Conservation (phyloP, 2,888 invertebrate genomes). For the Dicranocentrus wangi region DNA sequence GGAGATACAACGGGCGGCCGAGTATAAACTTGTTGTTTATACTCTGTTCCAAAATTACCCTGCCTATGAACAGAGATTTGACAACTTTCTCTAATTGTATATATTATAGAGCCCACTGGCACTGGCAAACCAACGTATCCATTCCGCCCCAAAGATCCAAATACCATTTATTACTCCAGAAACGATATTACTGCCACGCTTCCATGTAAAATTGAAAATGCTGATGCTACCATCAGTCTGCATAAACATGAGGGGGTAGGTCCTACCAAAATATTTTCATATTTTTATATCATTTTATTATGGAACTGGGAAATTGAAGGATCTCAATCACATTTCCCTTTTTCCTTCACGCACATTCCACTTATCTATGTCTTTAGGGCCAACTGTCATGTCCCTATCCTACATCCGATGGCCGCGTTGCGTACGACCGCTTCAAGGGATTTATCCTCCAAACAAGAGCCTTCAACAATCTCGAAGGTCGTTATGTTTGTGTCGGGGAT, state of each 20-base stretch:
- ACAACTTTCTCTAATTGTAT: too few species aligned
- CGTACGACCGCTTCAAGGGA: conserved; percentile 40
- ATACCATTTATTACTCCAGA: conserved; percentile 43
- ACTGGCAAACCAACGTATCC: conserved; percentile 45
- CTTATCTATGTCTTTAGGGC: conserved; percentile 30
- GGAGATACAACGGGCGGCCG: too few species aligned
- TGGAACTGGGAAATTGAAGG: too few species aligned
- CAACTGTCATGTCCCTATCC: conserved; percentile 41
- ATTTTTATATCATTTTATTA: not conserved
- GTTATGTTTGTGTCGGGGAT: conserved; percentile 56
- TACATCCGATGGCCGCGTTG: conserved; percentile 27
- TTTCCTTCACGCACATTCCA: too few species aligned
- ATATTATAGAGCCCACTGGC: conserved; percentile 20
- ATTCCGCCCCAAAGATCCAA: conserved; percentile 42
- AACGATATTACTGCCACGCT: conserved; percentile 26
- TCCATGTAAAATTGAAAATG: conserved; percentile 55
- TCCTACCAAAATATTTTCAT: not conserved
- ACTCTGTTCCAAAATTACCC: too few species aligned
- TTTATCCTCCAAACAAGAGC: conserved; percentile 30
- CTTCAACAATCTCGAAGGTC: conserved; percentile 38
- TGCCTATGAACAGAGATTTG: too few species aligned
- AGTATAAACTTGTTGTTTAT: too few species aligned
- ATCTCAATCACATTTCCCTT: too few species aligned
- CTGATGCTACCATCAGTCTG: conserved; percentile 44
- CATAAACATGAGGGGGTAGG: conserved; percentile 40